These are phyloP conservation scores for Ladona fulva DNA, from an alignment of 1,140 invertebrate genomes.

Conservation along the genomic window DNA sequence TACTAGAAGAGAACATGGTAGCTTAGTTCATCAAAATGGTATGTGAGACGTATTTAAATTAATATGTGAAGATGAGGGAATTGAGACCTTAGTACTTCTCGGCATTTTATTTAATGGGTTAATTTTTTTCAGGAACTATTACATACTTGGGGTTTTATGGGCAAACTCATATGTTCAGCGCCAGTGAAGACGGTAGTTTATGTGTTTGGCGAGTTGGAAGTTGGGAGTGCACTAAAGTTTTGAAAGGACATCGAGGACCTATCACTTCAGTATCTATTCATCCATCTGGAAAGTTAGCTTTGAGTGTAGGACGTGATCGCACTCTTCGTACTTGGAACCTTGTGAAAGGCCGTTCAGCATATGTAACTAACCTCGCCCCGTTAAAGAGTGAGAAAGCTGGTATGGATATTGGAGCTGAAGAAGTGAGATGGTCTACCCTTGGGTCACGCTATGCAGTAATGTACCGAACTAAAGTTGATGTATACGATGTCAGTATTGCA, in stretches of 20 bases:
- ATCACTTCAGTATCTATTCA: conserved; percentile 69
- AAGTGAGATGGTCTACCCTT: conserved; percentile 44
- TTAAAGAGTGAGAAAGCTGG: conserved; percentile 22
- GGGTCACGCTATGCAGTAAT: conserved; percentile 64
- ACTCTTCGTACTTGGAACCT: conserved; percentile 88
- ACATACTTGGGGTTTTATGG: conserved; percentile 63
- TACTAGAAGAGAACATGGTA: conserved; percentile 62
- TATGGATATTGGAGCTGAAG: conserved; percentile 25
- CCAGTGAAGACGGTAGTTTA: conserved; percentile 74
- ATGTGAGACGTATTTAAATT: conserved; percentile 23
- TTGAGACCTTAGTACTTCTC: too few species aligned
- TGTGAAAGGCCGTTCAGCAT: conserved; percentile 79
- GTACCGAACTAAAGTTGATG: conserved; percentile 56
- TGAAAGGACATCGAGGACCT: conserved; percentile 59
- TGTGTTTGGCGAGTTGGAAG: conserved; percentile 69
- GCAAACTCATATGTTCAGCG: conserved; percentile 69
- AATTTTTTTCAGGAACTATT: conserved; percentile 48
- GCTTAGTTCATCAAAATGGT: conserved; percentile 71
- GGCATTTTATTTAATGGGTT: background rate
- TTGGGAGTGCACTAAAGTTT: conserved; percentile 75
- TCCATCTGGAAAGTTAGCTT: conserved; percentile 77
- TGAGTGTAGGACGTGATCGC: conserved; percentile 76
- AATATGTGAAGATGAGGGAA: too few species aligned
- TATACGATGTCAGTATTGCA: conserved; percentile 65
- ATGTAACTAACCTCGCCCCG: conserved; percentile 69